Evolutionary conservation across 2,888 invertebrate genomes (phyloP), one percentile per base, ranked within the genome.

Genomic region (Euplexia lucipara): DNA sequence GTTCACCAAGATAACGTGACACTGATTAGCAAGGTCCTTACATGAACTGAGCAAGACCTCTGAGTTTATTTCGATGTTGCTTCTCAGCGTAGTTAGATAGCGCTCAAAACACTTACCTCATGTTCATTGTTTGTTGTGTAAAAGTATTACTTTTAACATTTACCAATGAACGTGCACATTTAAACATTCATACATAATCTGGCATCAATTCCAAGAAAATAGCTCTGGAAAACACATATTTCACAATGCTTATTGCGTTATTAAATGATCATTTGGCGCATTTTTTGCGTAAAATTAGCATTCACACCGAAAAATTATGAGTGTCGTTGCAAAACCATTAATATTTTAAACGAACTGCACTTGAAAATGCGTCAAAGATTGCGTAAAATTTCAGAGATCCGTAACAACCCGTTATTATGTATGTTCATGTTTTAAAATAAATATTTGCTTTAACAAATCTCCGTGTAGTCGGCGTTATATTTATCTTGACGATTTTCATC

Each of bases 331-430:
- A 37, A 8, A 41, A 20, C 41, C 62, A 73, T 73, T 70, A 47
- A 64, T 76, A 71, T 79, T 67, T 75, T 52, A 57, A 73, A 73
- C 66, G 39, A 70, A 59, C 32, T 79, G 63, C 76, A 71, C 51
- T 78, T 61, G 45, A 51, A 64, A 60, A 69, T 75, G 54, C 76
- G 76, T 79, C 76, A 82, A 49, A 14, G 49, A 9, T 68, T 65
- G 60, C 68, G 71, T 70, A 61, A 76, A 76, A 66, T 66, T 48
- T 32, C 30, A 14, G 12, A 63, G 67, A 63, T 53, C 10, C n/a
- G 53, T 71, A 57, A 63, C 63, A 63, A 65, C 63, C 30, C 39
- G 37, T 62, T 54, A 68, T 66, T 66, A 67, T 26, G 53, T 44
- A n/a, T 57, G 42, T 30, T 49, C 39, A n/a, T 51, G 30, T 42